Base-by-base conservation (phyloP, 2,113 vertebrate genomes). In the Mystacornis crossleyi region DNA sequence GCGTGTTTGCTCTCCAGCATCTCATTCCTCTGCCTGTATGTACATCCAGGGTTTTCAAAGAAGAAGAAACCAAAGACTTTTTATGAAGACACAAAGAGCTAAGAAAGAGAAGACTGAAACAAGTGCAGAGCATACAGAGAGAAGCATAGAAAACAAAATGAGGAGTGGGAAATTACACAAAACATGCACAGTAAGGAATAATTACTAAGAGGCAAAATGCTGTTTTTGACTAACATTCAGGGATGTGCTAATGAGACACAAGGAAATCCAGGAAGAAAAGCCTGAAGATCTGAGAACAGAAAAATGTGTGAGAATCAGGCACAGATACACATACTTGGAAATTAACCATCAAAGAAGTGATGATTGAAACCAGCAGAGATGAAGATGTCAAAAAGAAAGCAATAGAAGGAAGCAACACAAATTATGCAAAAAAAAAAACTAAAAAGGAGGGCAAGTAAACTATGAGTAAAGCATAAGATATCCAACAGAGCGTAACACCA, bases 1-100 rank as follows among this genome's bases (percentile, higher is more conserved):
- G 1, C 6, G 47, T 2, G 34, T 21, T 12, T 31, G 20, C 62
- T 23, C 34, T 31, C 40, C 62, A 69, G 29, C 54, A 48, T 5
- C 26, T 34, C 21, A 0, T 23, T 62, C 42, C 34, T 14, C 53
- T 0, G 0, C 14, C n/a, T 18, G 2, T 4, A 10, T 0, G 0
- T 2, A 23, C 17, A 75, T 16, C 31, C 48, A 23, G 40, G 25
- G 55, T 6, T 90, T 60, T 42, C 3, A 4, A 75, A 61, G 38
- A 45, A 50, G 43, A 73, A 79, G 18, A 92, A 94, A 86, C 26
- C n/a, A 77, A 81, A 92, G 33, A 70, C 42, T 86, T 90, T 57
- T 74, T 70, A 73, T 0, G 9, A 81, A 92, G n/a, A 34, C 28
- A 64, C 6, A 50, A 81, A 77, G 9, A 90, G 11, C 34, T 83